Evolutionary conservation across 2,113 vertebrate genomes (phyloP).

Genomic region (Albula goreensis): DNA sequence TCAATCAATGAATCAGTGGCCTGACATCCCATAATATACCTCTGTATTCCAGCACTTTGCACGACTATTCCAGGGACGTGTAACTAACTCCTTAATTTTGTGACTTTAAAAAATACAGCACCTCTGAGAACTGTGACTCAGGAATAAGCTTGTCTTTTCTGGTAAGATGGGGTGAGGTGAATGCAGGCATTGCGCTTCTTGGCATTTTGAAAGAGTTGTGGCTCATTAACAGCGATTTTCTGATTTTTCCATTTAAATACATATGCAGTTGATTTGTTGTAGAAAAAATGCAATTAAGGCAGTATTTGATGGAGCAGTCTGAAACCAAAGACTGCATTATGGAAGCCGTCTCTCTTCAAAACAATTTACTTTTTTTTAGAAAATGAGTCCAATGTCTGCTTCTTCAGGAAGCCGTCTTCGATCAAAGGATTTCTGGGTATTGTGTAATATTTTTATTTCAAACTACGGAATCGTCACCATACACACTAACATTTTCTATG

Average conservation of each 20-base stretch:
- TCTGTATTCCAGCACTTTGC: background rate
- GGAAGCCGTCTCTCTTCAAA: background rate
- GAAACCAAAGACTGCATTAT: background rate
- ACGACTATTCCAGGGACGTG: background rate
- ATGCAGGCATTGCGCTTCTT: background rate
- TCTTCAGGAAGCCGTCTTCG: background rate
- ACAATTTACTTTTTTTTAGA: background rate
- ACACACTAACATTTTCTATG: background rate
- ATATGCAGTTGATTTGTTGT: conserved; percentile 10
- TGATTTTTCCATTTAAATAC: conserved; percentile 5
- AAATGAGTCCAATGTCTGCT: background rate
- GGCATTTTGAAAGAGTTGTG: background rate
- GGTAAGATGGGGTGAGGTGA: background rate
- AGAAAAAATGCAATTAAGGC: conserved; percentile 13
- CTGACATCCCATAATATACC: background rate
- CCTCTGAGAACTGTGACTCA: background rate
- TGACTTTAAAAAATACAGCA: background rate
- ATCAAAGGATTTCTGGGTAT: background rate
- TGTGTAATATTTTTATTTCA: too few relatives aligned
- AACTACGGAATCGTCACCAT: background rate
- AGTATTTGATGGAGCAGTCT: conserved; percentile 4
- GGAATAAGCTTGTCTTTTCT: background rate
- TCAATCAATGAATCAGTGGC: conserved; percentile 1
- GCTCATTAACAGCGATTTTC: background rate
- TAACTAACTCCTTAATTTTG: background rate